Evolutionary conservation across 2,888 invertebrate genomes (phyloP).

Genomic region (Ophioninae sp.): DNA sequence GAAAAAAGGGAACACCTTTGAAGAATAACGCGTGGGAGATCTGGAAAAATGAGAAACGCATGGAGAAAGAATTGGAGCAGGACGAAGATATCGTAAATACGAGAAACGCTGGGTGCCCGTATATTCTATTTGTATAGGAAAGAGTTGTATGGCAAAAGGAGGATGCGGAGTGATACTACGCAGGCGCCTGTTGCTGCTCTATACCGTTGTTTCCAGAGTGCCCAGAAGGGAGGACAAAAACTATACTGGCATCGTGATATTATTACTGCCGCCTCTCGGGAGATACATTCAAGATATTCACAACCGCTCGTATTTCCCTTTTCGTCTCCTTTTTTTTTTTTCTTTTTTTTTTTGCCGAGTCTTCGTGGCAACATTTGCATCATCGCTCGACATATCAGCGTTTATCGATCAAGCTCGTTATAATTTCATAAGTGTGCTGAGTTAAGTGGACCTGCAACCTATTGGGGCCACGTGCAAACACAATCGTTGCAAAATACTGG

Average conservation of each 20-base stretch:
- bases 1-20: background rate
- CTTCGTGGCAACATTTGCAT: background rate
- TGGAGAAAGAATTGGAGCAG: conserved; percentile 14
- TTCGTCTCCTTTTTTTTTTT: background rate
- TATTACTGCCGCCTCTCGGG: conserved; percentile 39
- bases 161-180: conserved; percentile 42
- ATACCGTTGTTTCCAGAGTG: conserved; percentile 34
- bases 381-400: background rate
- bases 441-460: background rate
- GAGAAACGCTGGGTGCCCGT: conserved; percentile 4
- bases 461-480: background rate
- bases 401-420: background rate
- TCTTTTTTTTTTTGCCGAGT: background rate
- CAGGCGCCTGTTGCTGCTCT: conserved; percentile 33
- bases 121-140: conserved; percentile 5
- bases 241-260: conserved; percentile 48
- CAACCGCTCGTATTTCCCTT: conserved; percentile 24
- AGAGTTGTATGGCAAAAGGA: background rate
- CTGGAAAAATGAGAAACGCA: background rate
- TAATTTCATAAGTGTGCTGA: background rate
- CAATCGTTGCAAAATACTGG: background rate
- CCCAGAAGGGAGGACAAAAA: conserved; percentile 41
- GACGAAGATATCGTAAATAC: conserved; percentile 22
- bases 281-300: conserved; percentile 15
- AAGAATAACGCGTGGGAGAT: background rate